A percentile compares a stretch with the other conserved stretches of the same genome.
Conservation (phyloP, 2,888 invertebrate genomes). For the Caenorhabditis sp. region DNA sequence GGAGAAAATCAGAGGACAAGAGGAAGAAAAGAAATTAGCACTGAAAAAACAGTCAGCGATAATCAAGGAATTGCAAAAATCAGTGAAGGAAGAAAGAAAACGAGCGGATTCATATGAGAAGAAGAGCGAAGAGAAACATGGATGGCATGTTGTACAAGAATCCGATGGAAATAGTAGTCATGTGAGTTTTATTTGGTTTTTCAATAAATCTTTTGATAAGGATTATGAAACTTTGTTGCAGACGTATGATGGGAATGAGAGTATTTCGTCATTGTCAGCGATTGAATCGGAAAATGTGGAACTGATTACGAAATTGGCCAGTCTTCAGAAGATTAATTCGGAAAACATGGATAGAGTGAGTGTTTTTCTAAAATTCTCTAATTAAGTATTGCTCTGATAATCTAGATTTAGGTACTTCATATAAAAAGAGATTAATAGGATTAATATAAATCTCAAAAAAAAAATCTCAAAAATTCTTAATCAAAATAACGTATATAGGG, state of each 20-base stretch:
- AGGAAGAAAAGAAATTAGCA: constrained; percentile 40
- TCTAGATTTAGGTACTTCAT: too few relatives aligned
- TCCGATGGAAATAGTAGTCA: constrained; percentile 40
- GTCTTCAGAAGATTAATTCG: constrained; percentile 74
- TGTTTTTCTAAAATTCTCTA: not conserved
- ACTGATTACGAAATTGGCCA: constrained; percentile 72
- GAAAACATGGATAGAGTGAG: constrained; percentile 74
- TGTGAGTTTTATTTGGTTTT: constrained; percentile 17
- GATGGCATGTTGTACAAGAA: constrained; percentile 48
- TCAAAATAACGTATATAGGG: not conserved
- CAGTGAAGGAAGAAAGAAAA: constrained; percentile 50
- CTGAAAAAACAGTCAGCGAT: constrained; percentile 48
- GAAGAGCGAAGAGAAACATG: constrained; percentile 44
- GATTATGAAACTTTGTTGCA: constrained; percentile 2
- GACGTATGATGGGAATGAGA: constrained; percentile 55
- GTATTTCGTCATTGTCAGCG: constrained; percentile 59
- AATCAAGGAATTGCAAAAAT: constrained; percentile 52
- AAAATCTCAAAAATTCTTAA: not conserved
- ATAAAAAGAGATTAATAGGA: not conserved
- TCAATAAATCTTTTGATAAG: not conserved
- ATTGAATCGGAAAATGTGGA: constrained; percentile 73
- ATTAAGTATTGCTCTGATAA: not conserved
- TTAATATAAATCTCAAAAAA: not conserved
- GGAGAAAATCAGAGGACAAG: constrained; percentile 17
- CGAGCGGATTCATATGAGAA: constrained; percentile 50